These are phyloP conservation scores for Luperina nickerlii DNA, from an alignment of 2,888 invertebrate species.

Conservation along the genomic window DNA sequence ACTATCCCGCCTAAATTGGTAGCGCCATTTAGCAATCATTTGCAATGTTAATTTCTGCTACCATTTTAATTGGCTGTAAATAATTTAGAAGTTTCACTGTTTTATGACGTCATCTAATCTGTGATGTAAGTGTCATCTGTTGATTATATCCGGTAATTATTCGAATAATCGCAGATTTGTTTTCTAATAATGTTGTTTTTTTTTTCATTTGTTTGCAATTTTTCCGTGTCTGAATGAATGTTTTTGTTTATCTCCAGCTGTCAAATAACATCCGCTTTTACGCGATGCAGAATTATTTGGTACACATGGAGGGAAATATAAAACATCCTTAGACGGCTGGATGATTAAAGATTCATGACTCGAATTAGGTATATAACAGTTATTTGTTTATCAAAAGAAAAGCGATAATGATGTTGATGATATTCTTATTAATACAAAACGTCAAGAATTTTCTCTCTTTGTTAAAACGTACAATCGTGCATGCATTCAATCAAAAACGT, in stretches of 20 bases:
- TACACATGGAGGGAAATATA: not conserved
- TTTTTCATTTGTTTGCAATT: slow-evolving; percentile 22
- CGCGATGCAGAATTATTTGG: not conserved
- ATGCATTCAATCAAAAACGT: not conserved
- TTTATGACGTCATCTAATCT: slow-evolving; percentile 32
- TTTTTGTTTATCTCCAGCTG: not conserved
- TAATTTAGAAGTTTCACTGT: slow-evolving; percentile 43
- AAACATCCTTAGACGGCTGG: not conserved
- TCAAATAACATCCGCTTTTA: slow-evolving; percentile 6
- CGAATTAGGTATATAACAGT: not conserved
- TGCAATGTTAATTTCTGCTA: slow-evolving; percentile 68
- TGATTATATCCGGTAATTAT: slow-evolving; percentile 52
- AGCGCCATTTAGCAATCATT: slow-evolving; percentile 59
- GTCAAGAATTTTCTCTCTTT: slow-evolving; percentile 49
- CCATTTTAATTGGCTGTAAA: slow-evolving; percentile 58
- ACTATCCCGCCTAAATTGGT: slow-evolving; percentile 58
- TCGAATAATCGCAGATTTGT: slow-evolving; percentile 26
- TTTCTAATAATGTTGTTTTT: slow-evolving; percentile 13
- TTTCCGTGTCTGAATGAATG: slow-evolving; percentile 11
- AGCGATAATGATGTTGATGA: slow-evolving; percentile 43
- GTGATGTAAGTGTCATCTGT: slow-evolving; percentile 49
- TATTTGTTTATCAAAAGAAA: not conserved
- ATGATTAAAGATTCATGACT: not conserved
- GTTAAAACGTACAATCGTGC: slow-evolving; percentile 39
- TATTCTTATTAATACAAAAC: slow-evolving; percentile 14